Evolutionary conservation across 2,888 invertebrate species (phyloP), one percentile per base, ranked within the genome.

Genomic region (Tipula helvola): DNA sequence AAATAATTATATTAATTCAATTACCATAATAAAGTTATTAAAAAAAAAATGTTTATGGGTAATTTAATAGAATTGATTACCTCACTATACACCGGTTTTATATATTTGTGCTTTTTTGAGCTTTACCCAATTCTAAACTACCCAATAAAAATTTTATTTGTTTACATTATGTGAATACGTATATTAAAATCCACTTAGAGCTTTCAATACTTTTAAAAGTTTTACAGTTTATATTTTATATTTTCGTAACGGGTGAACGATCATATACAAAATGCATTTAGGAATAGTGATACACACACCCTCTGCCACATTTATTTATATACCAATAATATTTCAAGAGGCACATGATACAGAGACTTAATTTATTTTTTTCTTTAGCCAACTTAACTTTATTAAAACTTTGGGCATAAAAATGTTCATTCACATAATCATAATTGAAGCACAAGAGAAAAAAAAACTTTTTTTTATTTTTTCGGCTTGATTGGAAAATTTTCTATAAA

Each of bases 391-490:
- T 71, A 71, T 71, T 71, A 28, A 28, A 71, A 71, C 71, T 71
- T 71, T 71, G 71, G 71, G 71, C 71, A 71, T 71, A 71, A 71
- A 71, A 71, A 71, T 71, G 12, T 71, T 71, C 71, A 28, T 71
- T 71, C 71, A 71, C 71, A 71, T 71, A 71, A 71, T 71, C 71
- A 71, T 71, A 71, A 71, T 71, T 71, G 71, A 71, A 71, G 71
- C 2, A 18, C n/a, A n/a, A n/a, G n/a, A n/a, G n/a, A n/a, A n/a
- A n/a, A n/a, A n/a, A n/a, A n/a, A 71, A 71, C 28, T 8, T 71
- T 71, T 71, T 57, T 2, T 13, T n/a, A 16, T 28, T 71, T 71
- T 71, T 71, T 71, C 71, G 71, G 71, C 71, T 71, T 71, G 71
- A 71, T 71, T 71, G 71, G 71, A 71, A 71, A 71, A 71, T 71